Base-by-base conservation (phyloP, 2,888 invertebrate genomes). In the Rotaria socialis region DNA sequence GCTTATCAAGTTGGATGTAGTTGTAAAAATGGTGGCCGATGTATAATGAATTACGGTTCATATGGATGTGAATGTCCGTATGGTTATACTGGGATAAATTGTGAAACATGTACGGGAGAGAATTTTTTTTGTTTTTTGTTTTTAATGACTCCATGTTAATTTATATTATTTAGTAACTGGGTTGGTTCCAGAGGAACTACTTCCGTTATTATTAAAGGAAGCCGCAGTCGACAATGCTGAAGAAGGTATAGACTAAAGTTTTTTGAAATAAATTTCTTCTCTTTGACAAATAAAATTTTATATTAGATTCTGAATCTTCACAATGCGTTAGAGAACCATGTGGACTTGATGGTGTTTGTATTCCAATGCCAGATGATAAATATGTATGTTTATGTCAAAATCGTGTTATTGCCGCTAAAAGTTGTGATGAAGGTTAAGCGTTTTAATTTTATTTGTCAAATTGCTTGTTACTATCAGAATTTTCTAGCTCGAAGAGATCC, bases 1-100 rank as follows among this genome's bases (percentile, higher is more conserved):
- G 56, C 58, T 75, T 85, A 85, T 55, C 85, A 85, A 60, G 24
- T 86, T 52, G 86, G 86, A 10, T 86, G 86, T 60, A 86, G 86
- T 52, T 86, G 86, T 56, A 80, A 85, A 52, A 75, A 60, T 58
- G 86, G 86, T 50, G 85, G 60, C 27, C 85, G 86, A 58, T 84
- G 60, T 52, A 56, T 75, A 27, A 35, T 86, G 58, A 35, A 56
- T 24, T 52, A 47, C 35, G 86, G 86, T 60, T 47, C 60, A 35
- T 86, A 85, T 75, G 56, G 75, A 52, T 86, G 86, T 24, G 55
- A 50, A 43, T 86, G 86, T 86, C 86, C 86, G 24, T 50, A 41
- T 35, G 86, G 86, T 60, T 86, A 55, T 84, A 85, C 86, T 19
- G 86, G 86, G 14, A n/a, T 74, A 1, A 85, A 85, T 84, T 86